Percentiles rank a stretch among this genome's conserved stretches.
Conservation (phyloP, 2,797 vertebrate genomes). For the Threskiornis aethiopicus region DNA sequence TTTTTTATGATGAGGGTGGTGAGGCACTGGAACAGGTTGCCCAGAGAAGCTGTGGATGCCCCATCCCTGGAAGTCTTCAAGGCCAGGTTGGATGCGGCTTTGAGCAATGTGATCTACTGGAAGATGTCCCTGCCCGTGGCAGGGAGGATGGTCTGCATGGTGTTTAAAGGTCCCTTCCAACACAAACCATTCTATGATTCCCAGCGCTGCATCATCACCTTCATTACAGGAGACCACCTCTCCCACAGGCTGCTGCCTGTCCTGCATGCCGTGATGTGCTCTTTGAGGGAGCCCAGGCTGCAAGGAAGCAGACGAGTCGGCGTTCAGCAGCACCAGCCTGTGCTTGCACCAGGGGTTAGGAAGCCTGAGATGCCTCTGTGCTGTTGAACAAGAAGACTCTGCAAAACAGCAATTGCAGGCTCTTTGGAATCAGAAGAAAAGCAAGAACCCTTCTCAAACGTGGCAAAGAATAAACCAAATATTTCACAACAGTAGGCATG, state of each 20-base stretch:
- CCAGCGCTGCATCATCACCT: neutral
- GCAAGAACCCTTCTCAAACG: rapidly evolving
- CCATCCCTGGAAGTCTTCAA: neutral
- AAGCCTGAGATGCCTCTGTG: neutral
- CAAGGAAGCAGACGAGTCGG: neutral
- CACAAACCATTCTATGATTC: neutral
- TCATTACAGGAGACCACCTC: neutral
- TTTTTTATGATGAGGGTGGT: neutral
- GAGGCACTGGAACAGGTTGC: neutral
- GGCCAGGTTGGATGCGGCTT: neutral
- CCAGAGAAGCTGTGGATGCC: neutral
- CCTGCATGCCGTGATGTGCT: rapidly evolving
- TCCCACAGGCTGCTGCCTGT: neutral
- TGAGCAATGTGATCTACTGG: neutral
- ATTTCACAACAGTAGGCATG: neutral
- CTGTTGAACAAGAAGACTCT: neutral
- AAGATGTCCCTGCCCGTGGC: neutral
- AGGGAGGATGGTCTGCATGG: neutral
- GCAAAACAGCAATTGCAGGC: neutral
- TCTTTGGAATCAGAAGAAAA: neutral
- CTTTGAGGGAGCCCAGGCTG: neutral
- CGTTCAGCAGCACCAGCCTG: rapidly evolving
- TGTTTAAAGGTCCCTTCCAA: neutral
- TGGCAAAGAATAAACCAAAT: neutral
- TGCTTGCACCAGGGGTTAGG: neutral